These are phyloP conservation scores for Hippasteria phrygiana DNA, from an alignment of 53 echinoderm and acorn worm genomes.

Conservation along the genomic window DNA sequence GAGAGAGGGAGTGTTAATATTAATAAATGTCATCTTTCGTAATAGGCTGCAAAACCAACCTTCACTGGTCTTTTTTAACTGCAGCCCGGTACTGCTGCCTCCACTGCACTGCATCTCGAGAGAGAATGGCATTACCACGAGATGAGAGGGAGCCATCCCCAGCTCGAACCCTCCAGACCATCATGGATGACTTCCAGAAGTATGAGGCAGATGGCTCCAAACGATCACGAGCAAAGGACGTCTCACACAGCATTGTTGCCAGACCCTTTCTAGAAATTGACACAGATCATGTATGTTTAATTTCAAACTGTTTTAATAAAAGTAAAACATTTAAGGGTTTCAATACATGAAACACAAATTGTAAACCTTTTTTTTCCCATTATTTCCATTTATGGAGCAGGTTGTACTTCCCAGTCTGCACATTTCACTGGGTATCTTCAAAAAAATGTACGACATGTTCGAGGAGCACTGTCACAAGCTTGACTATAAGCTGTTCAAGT, in stretches of 20 bases:
- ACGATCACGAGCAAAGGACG: slow-evolving; percentile 3
- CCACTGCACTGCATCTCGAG: slow-evolving; percentile 2
- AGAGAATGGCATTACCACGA: background rate
- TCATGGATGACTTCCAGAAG: background rate
- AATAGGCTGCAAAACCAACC: too few species aligned
- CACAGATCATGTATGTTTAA: slow-evolving; percentile 48
- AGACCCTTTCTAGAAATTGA: slow-evolving; percentile 30
- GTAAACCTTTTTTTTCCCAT: background rate
- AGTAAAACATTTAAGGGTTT: background rate
- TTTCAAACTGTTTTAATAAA: background rate
- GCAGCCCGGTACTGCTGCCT: slow-evolving; percentile 46
- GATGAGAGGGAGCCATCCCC: background rate
- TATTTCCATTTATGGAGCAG: background rate
- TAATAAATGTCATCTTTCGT: too few species aligned
- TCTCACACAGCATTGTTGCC: slow-evolving; percentile 44
- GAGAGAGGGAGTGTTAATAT: too few species aligned
- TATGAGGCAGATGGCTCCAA: slow-evolving; percentile 17
- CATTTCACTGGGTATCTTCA: slow-evolving; percentile 42
- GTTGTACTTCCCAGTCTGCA: slow-evolving; percentile 30
- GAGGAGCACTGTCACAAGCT: slow-evolving; percentile 17
- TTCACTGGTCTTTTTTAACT: background rate
- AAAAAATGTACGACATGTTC: slow-evolving; percentile 34
- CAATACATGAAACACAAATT: background rate
- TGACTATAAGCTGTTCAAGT: background rate
- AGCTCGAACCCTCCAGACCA: background rate